Evolutionary conservation across 1,140 invertebrate genomes (phyloP).

Genomic region (Lordiphosa collinella): DNA sequence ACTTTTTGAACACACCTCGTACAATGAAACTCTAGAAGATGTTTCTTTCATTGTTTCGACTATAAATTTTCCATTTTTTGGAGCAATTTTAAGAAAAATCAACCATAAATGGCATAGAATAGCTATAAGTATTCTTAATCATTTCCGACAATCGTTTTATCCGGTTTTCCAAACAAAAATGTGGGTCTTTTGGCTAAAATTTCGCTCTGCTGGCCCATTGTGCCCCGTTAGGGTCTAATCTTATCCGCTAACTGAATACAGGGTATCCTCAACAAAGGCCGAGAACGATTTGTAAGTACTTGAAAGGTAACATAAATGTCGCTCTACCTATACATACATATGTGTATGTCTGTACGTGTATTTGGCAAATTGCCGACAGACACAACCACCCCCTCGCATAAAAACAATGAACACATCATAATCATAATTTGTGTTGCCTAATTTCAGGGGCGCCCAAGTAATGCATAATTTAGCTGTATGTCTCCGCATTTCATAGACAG

Average conservation of each 20-base stretch:
- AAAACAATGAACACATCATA: slow-evolving; percentile 77
- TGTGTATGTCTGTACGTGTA: slow-evolving; percentile 9
- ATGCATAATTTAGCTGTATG: slow-evolving; percentile 24
- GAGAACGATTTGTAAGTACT: slow-evolving; percentile 53
- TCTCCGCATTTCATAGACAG: slow-evolving; percentile 19
- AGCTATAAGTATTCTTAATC: too few relatives aligned
- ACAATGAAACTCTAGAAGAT: too few relatives aligned
- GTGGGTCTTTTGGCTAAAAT: too few relatives aligned
- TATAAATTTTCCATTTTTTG: too few relatives aligned
- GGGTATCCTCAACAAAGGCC: slow-evolving; percentile 2
- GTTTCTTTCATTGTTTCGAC: too few relatives aligned
- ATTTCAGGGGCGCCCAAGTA: slow-evolving; percentile 39
- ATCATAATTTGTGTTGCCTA: slow-evolving; percentile 72
- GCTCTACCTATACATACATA: slow-evolving; percentile 9
- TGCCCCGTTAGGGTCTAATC: neutral
- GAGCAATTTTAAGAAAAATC: too few relatives aligned
- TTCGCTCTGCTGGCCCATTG: too few relatives aligned
- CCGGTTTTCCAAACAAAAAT: too few relatives aligned
- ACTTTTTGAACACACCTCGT: too few relatives aligned
- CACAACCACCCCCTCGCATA: slow-evolving; percentile 18
- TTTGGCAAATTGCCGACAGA: slow-evolving; percentile 48
- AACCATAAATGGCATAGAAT: too few relatives aligned
- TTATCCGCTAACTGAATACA: neutral
- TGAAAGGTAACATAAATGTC: slow-evolving; percentile 37
- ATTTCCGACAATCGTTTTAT: too few relatives aligned